Evolutionary conservation across 2,888 invertebrate genomes (phyloP).

Genomic region (Minunthozetes semirufus): DNA sequence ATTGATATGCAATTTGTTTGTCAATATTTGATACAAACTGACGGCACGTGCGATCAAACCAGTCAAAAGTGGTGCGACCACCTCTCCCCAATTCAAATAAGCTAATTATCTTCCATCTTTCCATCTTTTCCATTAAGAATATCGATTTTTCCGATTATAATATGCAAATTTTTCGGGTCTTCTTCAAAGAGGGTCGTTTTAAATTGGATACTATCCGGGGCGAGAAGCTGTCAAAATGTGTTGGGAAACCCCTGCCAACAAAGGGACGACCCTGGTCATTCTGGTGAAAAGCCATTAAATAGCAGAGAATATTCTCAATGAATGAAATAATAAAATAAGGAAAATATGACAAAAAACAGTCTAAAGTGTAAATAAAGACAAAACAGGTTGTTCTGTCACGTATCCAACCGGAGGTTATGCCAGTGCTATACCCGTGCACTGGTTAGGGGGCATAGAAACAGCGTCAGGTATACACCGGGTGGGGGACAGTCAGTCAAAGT

Average conservation of each 20-base stretch:
- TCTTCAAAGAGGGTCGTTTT: no score
- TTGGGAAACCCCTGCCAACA: no score
- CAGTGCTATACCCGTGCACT: constrained; percentile 17
- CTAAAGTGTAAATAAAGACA: constrained; percentile 27
- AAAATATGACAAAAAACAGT: neutral
- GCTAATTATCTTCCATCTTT: no score
- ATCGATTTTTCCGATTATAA: no score
- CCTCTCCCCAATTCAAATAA: no score
- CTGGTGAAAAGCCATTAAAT: neutral
- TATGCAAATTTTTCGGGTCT: no score
- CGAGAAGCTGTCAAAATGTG: no score
- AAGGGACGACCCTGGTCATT: no score
- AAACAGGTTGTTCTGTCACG: constrained; percentile 30
- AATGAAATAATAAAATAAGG: neutral
- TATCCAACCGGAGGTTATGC: constrained; percentile 21
- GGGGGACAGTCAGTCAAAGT: neutral
- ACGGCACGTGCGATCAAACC: neutral
- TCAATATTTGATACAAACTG: constrained; percentile 1
- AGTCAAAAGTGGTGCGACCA: no score
- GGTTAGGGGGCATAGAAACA: neutral
- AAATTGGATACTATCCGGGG: no score
- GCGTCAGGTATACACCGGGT: neutral
- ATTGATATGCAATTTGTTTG: constrained; percentile 1
- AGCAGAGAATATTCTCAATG: no score
- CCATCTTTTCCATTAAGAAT: no score